These are phyloP conservation scores for Pararge aegeria DNA, from an alignment of 1,140 invertebrate species.

Conservation along the genomic window DNA sequence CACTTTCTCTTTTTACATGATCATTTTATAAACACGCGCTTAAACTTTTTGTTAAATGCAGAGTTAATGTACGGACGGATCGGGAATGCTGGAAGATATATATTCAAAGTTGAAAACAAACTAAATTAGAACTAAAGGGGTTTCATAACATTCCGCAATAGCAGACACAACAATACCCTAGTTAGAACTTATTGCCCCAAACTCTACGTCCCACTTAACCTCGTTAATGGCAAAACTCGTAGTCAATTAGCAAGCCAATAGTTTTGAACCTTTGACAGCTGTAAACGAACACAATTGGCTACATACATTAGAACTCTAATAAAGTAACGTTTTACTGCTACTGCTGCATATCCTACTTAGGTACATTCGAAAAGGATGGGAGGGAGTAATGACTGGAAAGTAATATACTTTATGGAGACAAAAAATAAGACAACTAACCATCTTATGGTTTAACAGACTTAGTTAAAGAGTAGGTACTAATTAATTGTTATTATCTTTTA, in stretches of 20 bases:
- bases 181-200: conserved; percentile 15
- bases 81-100: too few relatives aligned
- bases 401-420: too few relatives aligned
- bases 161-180: conserved; percentile 5
- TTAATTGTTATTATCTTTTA: too few relatives aligned
- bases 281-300: conserved; percentile 60
- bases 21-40: too few relatives aligned
- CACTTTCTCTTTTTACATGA: too few relatives aligned
- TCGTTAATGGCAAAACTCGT: conserved; percentile 59
- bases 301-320: conserved; percentile 21
- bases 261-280: conserved; percentile 64
- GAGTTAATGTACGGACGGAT: too few relatives aligned
- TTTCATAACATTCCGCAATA: conserved; percentile 1
- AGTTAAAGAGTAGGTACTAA: too few relatives aligned
- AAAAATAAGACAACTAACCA: too few relatives aligned
- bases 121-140: too few relatives aligned
- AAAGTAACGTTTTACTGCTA: conserved; percentile 15
- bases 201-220: conserved; percentile 63
- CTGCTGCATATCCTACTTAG: not conserved
- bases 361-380: not conserved
- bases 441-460: too few relatives aligned
- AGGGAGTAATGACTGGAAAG: not conserved
- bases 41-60: too few relatives aligned
- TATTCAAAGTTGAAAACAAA: too few relatives aligned
- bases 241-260: conserved; percentile 66